Conservation (phyloP, 2,888 invertebrate species). For the Drosophila multiciliata region DNA sequence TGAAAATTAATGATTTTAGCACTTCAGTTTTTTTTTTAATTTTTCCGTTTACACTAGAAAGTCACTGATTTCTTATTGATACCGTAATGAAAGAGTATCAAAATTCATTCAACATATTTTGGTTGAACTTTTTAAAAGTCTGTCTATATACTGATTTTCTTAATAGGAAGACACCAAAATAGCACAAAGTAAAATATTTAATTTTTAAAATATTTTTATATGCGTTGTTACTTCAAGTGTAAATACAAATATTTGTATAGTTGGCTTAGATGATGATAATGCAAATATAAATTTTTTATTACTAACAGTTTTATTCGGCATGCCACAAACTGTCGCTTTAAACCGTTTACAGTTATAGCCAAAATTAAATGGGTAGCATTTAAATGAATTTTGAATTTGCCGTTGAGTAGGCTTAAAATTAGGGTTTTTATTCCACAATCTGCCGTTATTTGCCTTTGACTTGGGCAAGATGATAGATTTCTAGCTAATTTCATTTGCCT, state of each 20-base stretch:
- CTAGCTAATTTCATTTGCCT: constrained; percentile 7
- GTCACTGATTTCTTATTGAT: not conserved
- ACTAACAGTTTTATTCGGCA: not conserved
- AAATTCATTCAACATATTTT: not conserved
- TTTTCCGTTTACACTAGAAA: not conserved
- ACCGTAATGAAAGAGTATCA: not conserved
- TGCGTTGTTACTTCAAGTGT: not conserved
- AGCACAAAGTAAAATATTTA: not conserved
- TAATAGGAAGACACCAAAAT: not conserved
- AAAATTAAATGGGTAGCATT: not conserved
- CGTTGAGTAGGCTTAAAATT: not conserved
- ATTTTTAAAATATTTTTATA: not conserved
- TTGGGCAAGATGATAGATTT: constrained; percentile 37
- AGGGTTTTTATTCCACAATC: not conserved
- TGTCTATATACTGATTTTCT: not conserved
- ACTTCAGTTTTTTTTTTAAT: not conserved
- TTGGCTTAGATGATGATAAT: not conserved
- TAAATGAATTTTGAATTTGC: not conserved
- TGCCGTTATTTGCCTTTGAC: constrained; percentile 30
- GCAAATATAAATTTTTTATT: not conserved
- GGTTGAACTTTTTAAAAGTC: not conserved
- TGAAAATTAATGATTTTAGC: not conserved
- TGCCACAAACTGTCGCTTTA: not conserved
- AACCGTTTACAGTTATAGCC: constrained; percentile 13
- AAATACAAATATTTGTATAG: not conserved